phyloP scores from a whole-genome alignment of 2,113 vertebrate genomes.

The Chaetodon trifascialis region DNA sequence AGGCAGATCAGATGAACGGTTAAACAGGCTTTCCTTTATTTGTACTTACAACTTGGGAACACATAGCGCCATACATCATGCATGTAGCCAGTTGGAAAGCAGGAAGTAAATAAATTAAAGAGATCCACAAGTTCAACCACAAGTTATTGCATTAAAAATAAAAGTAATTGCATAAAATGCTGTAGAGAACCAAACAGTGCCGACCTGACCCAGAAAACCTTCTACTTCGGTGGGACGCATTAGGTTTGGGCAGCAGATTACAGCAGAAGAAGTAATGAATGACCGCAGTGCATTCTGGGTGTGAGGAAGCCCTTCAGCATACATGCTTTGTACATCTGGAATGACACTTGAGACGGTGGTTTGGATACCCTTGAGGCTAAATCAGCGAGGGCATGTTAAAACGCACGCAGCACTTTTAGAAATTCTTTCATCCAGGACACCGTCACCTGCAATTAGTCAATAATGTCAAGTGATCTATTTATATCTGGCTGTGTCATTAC shows the following conservation, averaged over 20 bases:
- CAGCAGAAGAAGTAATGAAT: neutral
- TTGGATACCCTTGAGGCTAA: conserved; percentile 18
- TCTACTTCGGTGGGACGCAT: no score
- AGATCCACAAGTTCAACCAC: neutral
- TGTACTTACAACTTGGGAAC: neutral
- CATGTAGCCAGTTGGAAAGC: no score
- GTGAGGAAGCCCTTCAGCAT: neutral
- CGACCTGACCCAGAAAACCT: neutral
- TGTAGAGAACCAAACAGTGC: neutral
- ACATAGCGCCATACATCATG: neutral
- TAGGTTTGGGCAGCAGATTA: neutral
- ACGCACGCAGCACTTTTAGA: conserved; percentile 26
- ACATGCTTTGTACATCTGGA: conserved; percentile 5
- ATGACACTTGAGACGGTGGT: neutral
- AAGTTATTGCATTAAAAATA: no score
- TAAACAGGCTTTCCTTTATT: neutral
- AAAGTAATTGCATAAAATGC: neutral
- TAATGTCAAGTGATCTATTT: conserved; percentile 58
- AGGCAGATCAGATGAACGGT: neutral
- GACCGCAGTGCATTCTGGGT: neutral
- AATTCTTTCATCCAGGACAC: conserved; percentile 15
- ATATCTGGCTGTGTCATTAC: conserved; percentile 49
- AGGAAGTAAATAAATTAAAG: neutral
- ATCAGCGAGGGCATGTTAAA: conserved; percentile 15
- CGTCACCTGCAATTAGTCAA: conserved; percentile 60